Conservation (phyloP, 92 coral and sea anemone species). For the Desmophyllum pertusum region DNA sequence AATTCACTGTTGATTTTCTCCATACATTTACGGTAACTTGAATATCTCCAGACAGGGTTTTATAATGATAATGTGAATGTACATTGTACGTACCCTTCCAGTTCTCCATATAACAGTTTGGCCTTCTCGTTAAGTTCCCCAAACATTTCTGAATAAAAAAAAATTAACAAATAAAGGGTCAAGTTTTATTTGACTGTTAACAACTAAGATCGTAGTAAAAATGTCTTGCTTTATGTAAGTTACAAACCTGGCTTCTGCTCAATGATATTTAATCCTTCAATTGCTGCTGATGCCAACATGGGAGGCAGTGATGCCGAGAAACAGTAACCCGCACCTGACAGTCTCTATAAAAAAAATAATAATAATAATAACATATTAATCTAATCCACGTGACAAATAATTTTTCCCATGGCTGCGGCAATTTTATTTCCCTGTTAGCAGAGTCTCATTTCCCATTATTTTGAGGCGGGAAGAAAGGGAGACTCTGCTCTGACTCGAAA, state of each 20-base stretch:
- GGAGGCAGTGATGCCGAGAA: constrained; percentile 88
- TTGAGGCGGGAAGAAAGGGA: no score
- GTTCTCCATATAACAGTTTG: constrained; percentile 72
- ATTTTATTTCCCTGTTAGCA: no score
- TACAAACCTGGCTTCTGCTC: constrained; percentile 84
- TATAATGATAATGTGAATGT: background rate
- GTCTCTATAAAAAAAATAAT: constrained; percentile 59
- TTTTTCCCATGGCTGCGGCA: background rate
- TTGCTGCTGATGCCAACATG: constrained; percentile 90
- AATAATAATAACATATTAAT: background rate
- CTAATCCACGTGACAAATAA: no score
- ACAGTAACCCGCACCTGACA: constrained; percentile 97
- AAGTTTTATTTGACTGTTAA: no score
- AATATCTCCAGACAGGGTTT: background rate
- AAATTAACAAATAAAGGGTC: background rate
- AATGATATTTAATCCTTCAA: constrained; percentile 87
- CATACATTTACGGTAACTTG: background rate
- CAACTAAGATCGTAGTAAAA: no score
- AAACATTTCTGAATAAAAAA: constrained; percentile 76
- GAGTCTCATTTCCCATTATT: no score
- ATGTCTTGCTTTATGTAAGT: no score
- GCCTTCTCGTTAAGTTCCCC: constrained; percentile 86
- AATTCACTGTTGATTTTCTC: background rate
- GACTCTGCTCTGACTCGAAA: no score
- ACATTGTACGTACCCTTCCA: constrained; percentile 58